A percentile compares a stretch with the other conserved stretches of the same genome.
Conservation (phyloP, 2,797 vertebrate species). For the Acridotheres tristis region DNA sequence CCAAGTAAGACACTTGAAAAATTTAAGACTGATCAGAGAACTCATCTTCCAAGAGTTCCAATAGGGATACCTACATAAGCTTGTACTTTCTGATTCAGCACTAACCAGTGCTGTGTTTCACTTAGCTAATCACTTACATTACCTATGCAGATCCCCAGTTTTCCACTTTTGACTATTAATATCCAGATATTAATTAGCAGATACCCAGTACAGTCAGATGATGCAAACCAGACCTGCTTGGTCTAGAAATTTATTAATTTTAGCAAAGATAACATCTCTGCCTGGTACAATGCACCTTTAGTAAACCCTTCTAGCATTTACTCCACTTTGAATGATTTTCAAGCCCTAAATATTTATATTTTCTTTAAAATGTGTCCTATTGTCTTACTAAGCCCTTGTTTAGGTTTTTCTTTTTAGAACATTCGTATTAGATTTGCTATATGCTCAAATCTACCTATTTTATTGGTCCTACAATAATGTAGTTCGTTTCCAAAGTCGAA, state of each 20-base stretch:
- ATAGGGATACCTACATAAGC: background rate
- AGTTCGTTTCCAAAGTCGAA: background rate
- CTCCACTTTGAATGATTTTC: background rate
- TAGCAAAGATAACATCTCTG: background rate
- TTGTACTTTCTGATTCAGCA: background rate
- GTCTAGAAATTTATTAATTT: background rate
- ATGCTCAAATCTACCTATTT: background rate
- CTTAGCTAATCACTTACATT: background rate
- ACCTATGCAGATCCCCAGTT: background rate
- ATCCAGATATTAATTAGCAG: background rate
- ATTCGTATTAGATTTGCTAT: background rate
- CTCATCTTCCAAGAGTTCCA: background rate
- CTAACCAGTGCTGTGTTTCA: background rate
- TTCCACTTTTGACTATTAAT: background rate
- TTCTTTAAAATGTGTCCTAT: background rate
- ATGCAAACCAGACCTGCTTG: background rate
- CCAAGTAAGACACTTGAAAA: background rate
- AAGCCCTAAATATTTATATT: background rate
- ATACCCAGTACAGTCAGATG: background rate
- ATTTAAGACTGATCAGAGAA: background rate
- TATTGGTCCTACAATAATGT: background rate
- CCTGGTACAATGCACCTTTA: background rate
- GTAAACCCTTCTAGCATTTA: background rate
- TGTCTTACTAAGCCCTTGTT: background rate
- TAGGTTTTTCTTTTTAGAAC: background rate